Evolutionary conservation across 2,113 vertebrate species (phyloP).

Genomic region (Himantopus leucocephalus): DNA sequence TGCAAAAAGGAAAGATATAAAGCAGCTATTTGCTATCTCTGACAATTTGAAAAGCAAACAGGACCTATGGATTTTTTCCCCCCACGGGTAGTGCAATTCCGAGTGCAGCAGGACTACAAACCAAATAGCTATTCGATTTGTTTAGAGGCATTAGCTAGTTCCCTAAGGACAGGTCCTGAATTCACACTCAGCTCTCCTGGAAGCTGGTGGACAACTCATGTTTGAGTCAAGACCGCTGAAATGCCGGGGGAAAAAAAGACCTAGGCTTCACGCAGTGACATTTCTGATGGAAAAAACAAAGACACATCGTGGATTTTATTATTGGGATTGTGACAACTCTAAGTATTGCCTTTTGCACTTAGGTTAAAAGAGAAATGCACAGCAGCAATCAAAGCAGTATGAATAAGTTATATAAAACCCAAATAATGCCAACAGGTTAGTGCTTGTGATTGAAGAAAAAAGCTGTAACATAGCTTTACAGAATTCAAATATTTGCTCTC

Average conservation of each 20-base stretch:
- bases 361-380: neutral
- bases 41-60: slow-evolving; percentile 12
- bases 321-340: neutral
- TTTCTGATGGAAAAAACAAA: neutral
- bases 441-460: neutral
- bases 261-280: neutral
- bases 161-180: neutral
- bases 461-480: neutral
- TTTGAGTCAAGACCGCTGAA: neutral
- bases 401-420: neutral
- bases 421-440: neutral
- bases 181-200: neutral
- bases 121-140: neutral
- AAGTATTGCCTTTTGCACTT: neutral
- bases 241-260: fast-evolving
- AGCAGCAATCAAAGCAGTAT: neutral
- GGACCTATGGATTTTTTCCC: neutral
- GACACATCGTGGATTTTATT: neutral
- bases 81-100: neutral
- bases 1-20: neutral
- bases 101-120: neutral
- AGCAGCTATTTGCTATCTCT: neutral
- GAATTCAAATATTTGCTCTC: slow-evolving; percentile 24
- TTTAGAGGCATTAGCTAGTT: neutral
- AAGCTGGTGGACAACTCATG: neutral